phyloP scores from a whole-genome alignment of 2,888 invertebrate genomes.

The Lypha dubia region DNA sequence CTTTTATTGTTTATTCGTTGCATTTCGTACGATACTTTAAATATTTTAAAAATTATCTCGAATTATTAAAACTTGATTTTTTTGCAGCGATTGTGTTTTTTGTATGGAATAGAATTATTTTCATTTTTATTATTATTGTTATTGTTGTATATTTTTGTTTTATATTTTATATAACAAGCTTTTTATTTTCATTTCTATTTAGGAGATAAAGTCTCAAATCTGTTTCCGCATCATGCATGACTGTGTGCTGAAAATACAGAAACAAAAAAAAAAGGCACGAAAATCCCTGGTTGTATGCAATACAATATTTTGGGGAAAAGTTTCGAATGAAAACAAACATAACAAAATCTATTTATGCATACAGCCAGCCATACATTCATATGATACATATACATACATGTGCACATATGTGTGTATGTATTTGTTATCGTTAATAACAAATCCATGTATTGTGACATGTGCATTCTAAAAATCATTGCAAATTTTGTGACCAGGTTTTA shows the following conservation, averaged over 20 bases:
- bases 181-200: constrained; percentile 62
- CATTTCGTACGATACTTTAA: background rate
- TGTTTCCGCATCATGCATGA: constrained; percentile 50
- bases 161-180: constrained; percentile 24
- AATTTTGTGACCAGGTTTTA: constrained; percentile 51
- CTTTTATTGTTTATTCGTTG: background rate
- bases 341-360: constrained; percentile 2
- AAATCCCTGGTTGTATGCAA: constrained; percentile 26
- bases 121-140: constrained; percentile 45
- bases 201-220: constrained; percentile 66
- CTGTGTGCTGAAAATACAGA: constrained; percentile 17
- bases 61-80: constrained; percentile 47
- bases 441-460: constrained; percentile 61
- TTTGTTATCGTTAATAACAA: constrained; percentile 71
- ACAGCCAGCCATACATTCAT: too few relatives aligned
- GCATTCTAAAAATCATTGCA: constrained; percentile 54
- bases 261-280: background rate
- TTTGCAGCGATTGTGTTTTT: constrained; percentile 23
- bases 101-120: constrained; percentile 52
- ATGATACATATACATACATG: background rate
- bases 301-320: constrained; percentile 13
- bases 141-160: constrained; percentile 16
- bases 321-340: too few relatives aligned
- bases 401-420: constrained; percentile 22
- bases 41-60: constrained; percentile 38